Conservation (phyloP, 2,113 vertebrate genomes). For the Muntiacus reevesi region DNA sequence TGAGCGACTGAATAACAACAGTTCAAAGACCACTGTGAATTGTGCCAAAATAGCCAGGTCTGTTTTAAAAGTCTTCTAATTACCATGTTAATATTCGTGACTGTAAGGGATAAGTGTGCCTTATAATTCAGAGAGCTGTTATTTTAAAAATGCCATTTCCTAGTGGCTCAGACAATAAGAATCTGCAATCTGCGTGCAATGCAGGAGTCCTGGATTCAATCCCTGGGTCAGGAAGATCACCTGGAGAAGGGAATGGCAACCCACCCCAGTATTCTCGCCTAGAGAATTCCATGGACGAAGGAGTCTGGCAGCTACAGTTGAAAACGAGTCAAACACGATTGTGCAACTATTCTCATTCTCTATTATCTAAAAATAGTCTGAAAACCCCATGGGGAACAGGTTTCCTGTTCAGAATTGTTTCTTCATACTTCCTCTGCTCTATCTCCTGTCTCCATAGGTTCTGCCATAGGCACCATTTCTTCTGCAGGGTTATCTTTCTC, state of each 20-base stretch:
- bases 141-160: not conserved
- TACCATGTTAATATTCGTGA: not conserved
- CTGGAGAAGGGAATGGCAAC: not conserved
- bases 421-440: not conserved
- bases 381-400: not conserved
- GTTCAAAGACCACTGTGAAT: not conserved
- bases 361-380: not conserved
- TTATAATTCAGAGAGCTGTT: not conserved
- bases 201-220: not conserved
- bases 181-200: not conserved
- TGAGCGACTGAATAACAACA: not conserved
- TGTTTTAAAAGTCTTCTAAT: not conserved
- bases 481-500: slow-evolving; percentile 85
- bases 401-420: not conserved
- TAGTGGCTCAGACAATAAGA: not conserved
- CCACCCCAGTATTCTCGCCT: not conserved
- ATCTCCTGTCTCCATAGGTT: slow-evolving; percentile 71
- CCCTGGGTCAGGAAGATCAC: not conserved
- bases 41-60: not conserved
- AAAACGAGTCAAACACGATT: not conserved
- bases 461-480: slow-evolving; percentile 85
- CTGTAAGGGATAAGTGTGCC: not conserved
- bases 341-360: not conserved
- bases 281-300: not conserved
- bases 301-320: not conserved